Base-by-base conservation (phyloP, 92 coral and sea anemone species). In the Actinostola sp. region DNA sequence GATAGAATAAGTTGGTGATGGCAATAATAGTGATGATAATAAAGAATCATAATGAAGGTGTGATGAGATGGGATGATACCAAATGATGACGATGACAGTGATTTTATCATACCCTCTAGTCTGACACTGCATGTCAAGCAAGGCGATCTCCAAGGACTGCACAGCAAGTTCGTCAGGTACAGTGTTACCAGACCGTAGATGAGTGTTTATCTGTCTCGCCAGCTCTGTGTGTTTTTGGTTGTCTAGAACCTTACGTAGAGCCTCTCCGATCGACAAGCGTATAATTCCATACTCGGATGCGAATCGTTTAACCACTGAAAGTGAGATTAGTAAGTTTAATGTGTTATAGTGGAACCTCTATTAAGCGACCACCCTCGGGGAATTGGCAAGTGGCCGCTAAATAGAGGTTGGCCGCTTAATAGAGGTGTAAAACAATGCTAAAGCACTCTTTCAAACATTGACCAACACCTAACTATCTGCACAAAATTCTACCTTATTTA, bases 81-180 rank as follows among this genome's bases (percentile, higher is more conserved):
- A 12, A 6, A 30, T 27, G 39, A 57, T 27, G 21, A 2, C 36
- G 45, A 39, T 39, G 45, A 39, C 7, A 39, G 8, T 7, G 14
- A 39, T 39, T 39, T 39, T 14, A 39, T 39, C 8, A 39, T 84
- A 94, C 98, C 98, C 98, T 91, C 98, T 84, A 24, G 91, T 89
- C 61, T 94, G 97, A 24, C 94, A 91, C 73, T 94, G 98, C 92
- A 86, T 83, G 67, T 91, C 97, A 70, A 91, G 79, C 53, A 94
- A 74, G 3, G 89, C 90, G 9, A 94, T 79, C 50, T 94, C 98
- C 42, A 94, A 76, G 5, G 98, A 93, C 57, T 94, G 98, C 10
- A 94, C 92, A 13, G 97, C 98, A 27, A 94, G 81, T 27, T 94
- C 98, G 51, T 94, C 98, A 31, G 98, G 98, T 24, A 94, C 97